phyloP scores from a whole-genome alignment of 2,113 vertebrate species.

The Sminthopsis crassicaudata region DNA sequence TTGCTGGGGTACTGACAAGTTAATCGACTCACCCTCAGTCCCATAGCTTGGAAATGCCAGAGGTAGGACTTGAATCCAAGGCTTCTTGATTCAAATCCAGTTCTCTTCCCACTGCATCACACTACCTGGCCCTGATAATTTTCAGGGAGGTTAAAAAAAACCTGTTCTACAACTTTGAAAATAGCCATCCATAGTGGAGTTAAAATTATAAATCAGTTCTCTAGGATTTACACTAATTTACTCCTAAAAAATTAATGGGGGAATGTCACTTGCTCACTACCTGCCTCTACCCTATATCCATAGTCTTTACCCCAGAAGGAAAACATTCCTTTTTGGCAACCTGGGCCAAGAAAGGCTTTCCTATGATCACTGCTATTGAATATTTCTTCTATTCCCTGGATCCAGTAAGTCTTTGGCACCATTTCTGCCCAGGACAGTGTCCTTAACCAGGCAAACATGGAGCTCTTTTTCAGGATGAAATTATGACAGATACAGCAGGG shows the following conservation, averaged over 20 bases:
- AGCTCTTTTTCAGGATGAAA: conserved; percentile 15
- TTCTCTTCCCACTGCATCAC: too few species aligned
- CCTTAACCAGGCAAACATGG: conserved; percentile 10
- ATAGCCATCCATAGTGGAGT: neutral
- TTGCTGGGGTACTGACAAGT: too few species aligned
- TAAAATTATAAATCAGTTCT: neutral
- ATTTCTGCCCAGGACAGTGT: conserved; percentile 17
- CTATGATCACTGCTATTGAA: neutral
- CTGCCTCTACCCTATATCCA: neutral
- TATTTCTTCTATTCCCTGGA: neutral
- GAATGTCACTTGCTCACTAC: neutral
- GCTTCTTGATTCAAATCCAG: too few species aligned
- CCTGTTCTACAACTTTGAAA: neutral
- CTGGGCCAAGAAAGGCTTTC: neutral
- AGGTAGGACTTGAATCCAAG: too few species aligned
- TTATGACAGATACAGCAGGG: neutral
- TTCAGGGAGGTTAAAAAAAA: neutral
- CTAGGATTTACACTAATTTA: neutral
- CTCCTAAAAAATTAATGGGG: neutral
- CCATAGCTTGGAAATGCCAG: too few species aligned
- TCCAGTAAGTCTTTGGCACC: neutral
- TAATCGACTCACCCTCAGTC: too few species aligned
- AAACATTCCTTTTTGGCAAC: neutral
- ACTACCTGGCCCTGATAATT: too few species aligned
- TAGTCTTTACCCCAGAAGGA: neutral